A percentile compares a stretch with the other conserved stretches of the same genome.
Evolutionary conservation across 2,888 invertebrate genomes (phyloP).

Genomic region (Chesias legatella): DNA sequence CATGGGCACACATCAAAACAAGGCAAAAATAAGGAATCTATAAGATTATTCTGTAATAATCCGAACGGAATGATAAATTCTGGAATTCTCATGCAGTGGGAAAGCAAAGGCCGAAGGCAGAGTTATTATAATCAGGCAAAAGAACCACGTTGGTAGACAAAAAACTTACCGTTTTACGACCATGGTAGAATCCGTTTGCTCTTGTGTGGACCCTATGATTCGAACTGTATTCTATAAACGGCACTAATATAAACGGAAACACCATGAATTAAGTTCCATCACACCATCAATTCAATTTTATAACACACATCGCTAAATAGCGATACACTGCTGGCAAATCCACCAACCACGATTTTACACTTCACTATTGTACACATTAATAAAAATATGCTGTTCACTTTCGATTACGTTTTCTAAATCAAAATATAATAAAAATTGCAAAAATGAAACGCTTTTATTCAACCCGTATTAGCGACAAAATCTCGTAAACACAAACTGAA

Average conservation of each 20-base stretch:
- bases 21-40: no score
- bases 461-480: constrained; percentile 42
- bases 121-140: constrained; percentile 9
- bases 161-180: constrained; percentile 79
- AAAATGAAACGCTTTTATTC: constrained; percentile 19
- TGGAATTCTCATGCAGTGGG: no score
- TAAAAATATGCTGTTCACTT: constrained; percentile 23
- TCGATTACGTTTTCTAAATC: constrained; percentile 3
- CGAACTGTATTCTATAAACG: constrained; percentile 68
- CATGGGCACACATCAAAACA: no score
- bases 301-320: constrained; percentile 76
- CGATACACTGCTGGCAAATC: constrained; percentile 69
- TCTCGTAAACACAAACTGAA: constrained; percentile 62
- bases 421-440: constrained; percentile 21
- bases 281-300: constrained; percentile 71
- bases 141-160: constrained; percentile 33
- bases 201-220: constrained; percentile 80
- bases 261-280: constrained; percentile 72
- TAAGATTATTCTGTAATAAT: no score
- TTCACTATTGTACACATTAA: constrained; percentile 64
- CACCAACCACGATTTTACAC: constrained; percentile 64
- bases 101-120: no score
- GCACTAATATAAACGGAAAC: constrained; percentile 68
- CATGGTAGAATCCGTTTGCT: constrained; percentile 80
- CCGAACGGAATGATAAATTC: no score